These are phyloP conservation scores for Lineus longissimus DNA, from an alignment of 1,140 invertebrate genomes.

Conservation along the genomic window DNA sequence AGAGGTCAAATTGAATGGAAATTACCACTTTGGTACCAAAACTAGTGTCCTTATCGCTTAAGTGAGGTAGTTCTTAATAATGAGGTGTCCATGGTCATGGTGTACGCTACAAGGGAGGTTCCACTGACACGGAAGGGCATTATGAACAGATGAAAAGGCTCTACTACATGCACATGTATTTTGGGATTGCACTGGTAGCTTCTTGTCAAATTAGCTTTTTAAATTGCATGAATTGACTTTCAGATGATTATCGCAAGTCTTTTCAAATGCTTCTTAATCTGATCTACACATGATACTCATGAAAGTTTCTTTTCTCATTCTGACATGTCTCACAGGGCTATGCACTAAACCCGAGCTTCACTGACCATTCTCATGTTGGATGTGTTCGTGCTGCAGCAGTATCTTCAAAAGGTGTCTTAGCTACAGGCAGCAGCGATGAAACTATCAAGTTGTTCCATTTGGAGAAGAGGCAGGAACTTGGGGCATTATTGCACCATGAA, in stretches of 20 bases:
- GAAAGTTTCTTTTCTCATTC: not conserved
- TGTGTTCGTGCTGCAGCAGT: constrained; percentile 71
- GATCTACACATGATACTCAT: not conserved
- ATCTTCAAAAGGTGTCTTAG: constrained; percentile 68
- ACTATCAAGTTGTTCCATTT: constrained; percentile 82
- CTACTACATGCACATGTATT: no score
- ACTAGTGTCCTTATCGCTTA: no score
- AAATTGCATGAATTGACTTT: no score
- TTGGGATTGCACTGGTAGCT: no score
- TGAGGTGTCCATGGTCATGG: no score
- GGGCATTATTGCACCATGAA: constrained; percentile 74
- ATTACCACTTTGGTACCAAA: no score
- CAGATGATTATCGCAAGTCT: not conserved
- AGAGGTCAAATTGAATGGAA: no score
- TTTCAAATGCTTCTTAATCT: not conserved
- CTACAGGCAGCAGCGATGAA: constrained; percentile 87
- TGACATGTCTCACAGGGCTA: constrained; percentile 24
- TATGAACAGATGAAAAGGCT: no score
- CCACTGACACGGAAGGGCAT: no score
- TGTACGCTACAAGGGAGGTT: no score
- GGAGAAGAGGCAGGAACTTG: constrained; percentile 69
- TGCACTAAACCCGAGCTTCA: constrained; percentile 67
- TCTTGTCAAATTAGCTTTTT: no score
- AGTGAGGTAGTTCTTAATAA: no score
- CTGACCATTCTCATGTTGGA: constrained; percentile 76